Conservation (phyloP, 2,888 invertebrate genomes). For the Trachelus tabidus region DNA sequence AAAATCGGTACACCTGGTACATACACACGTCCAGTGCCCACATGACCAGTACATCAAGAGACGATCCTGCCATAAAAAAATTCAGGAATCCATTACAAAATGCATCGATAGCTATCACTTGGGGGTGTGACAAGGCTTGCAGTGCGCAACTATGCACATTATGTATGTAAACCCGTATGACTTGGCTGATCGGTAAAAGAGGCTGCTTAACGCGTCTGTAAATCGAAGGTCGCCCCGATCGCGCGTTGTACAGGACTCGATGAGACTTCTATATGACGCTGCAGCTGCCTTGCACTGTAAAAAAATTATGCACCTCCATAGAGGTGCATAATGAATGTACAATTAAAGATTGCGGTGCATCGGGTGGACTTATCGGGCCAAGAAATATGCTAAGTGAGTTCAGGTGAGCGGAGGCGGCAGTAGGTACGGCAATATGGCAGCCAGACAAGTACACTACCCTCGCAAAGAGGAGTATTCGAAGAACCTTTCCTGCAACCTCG, state of each 20-base stretch:
- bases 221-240: not conserved
- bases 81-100: not conserved
- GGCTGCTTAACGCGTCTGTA: not conserved
- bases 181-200: not conserved
- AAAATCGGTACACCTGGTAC: not conserved
- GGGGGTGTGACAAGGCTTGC: not conserved
- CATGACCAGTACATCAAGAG: not conserved
- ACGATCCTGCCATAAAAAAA: not conserved
- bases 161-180: not conserved
- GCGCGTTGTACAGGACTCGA: constrained; percentile 13
- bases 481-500: not conserved
- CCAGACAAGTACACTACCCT: not conserved
- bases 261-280: constrained; percentile 48
- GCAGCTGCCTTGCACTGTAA: constrained; percentile 33
- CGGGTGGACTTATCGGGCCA: constrained; percentile 44
- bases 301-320: too few relatives aligned
- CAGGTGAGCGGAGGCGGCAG: constrained; percentile 17
- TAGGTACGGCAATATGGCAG: constrained; percentile 6
- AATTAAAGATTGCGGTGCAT: constrained; percentile 53
- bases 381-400: constrained; percentile 49
- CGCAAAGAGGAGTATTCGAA: not conserved
- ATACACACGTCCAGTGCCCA: not conserved
- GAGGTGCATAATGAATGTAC: constrained; percentile 50
- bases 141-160: not conserved
- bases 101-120: not conserved